Base-by-base conservation (phyloP, 2,113 vertebrate genomes). In the Emydura subglobosa region DNA sequence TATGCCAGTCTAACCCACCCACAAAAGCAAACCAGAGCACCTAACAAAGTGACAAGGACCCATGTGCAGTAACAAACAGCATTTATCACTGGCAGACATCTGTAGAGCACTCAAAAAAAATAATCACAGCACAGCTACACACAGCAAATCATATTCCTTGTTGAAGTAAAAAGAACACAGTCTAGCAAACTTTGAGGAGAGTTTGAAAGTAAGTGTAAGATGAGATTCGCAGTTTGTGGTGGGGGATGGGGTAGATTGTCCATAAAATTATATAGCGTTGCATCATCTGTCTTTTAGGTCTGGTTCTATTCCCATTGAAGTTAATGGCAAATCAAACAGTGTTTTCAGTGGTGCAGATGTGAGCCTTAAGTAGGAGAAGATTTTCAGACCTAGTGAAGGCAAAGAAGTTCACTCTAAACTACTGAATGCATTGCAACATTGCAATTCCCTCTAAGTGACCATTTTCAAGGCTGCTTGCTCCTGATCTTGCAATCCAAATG, bases 111-210 rank as follows among this genome's bases (percentile, higher is more conserved):
- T 1, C 25, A 49, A 82, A 24, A 55, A 87, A 49, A 49, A 17
- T 44, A 9, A 22, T 19, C 42, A 1, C 7, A 3, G 34, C 78
- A 29, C 50, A 83, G 4, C 61, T 82, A 2, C 54, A 13, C 91
- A 87, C 61, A 3, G 16, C 0, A 0, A 74, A 7, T 47, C 29
- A 25, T 1, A 6, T n/a, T 76, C 19, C 31, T 4, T 10, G 2
- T 24, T 2, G 17, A 68, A 68, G 19, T 7, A 0, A 44, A 1
- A 27, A 72, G 42, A 57, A 42, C 72, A 42, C 39, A 44, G 12
- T 76, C 39, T 47, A 76, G 39, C 22, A 76, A 27, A 76, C 13
- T 6, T 25, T 44, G 10, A 76, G 74, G 6, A 27, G 12, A 44
- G 42, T 47, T 76, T 76, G 74, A 47, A 76, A 42, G 25, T 25